phyloP scores from a whole-genome alignment of 2,113 vertebrate genomes.

The Balaeniceps rex region DNA sequence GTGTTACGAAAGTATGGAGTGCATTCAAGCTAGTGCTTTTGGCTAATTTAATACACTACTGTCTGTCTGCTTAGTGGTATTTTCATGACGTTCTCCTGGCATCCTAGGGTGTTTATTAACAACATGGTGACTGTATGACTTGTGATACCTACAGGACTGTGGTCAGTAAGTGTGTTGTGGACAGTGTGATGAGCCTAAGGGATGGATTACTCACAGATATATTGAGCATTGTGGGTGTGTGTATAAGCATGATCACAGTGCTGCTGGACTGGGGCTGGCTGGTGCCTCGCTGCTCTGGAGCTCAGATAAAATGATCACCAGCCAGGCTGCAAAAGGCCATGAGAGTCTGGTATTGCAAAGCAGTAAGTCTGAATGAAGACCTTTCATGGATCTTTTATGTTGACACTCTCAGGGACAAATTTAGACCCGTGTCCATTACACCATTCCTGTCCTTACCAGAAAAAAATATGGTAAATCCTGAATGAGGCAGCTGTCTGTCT shows the following conservation, averaged over 20 bases:
- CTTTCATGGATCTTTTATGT: background rate
- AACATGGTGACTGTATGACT: background rate
- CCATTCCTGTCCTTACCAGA: background rate
- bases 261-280: background rate
- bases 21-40: background rate
- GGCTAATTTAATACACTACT: background rate
- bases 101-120: background rate
- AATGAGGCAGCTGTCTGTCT: background rate
- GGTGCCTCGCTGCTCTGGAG: background rate
- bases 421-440: background rate
- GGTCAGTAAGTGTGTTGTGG: background rate
- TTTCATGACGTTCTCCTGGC: background rate
- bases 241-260: background rate
- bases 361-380: background rate
- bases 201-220: background rate
- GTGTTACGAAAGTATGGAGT: background rate
- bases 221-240: background rate
- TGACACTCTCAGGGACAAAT: background rate
- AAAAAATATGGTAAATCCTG: background rate
- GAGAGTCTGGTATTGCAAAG: background rate
- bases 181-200: background rate
- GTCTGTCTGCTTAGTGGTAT: background rate
- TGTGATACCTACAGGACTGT: background rate
- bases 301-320: background rate
- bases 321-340: background rate